Percentiles rank a stretch among this genome's conserved stretches.
Conservation (phyloP, 2,113 vertebrate species). For the Antechinus stuartii region DNA sequence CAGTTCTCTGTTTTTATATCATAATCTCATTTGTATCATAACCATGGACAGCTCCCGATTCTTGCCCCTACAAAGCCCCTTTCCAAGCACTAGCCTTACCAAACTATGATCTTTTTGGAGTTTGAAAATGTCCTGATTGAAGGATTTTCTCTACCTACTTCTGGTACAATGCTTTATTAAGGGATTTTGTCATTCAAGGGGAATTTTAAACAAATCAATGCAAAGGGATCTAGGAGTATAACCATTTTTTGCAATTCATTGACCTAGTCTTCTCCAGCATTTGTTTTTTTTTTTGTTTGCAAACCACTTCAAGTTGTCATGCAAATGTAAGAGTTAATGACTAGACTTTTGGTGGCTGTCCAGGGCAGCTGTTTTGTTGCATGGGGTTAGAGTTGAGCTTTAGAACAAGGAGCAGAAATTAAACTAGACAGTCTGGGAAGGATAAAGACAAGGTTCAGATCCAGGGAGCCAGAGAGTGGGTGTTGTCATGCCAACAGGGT, state of each 20-base stretch:
- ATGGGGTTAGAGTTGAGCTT: not conserved
- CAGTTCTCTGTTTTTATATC: not conserved
- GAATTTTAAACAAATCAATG: not conserved
- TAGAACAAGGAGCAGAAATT: not conserved
- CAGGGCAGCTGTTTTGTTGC: not conserved
- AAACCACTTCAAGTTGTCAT: conserved; percentile 4
- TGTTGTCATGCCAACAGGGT: not conserved
- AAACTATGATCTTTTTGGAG: not conserved
- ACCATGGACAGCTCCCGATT: not conserved
- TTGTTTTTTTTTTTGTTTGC: not conserved
- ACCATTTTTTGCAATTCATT: not conserved
- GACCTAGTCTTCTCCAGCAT: not conserved
- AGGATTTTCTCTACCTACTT: not conserved
- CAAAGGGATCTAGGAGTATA: not conserved
- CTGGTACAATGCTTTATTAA: not conserved
- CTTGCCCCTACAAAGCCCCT: not conserved
- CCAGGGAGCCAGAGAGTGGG: not conserved
- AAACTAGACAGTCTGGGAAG: not conserved
- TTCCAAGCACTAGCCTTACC: not conserved
- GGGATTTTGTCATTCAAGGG: not conserved
- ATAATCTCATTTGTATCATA: not conserved
- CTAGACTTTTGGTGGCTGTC: not conserved
- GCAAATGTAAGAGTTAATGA: not conserved
- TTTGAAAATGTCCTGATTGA: not conserved
- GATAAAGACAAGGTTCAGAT: not conserved